Evolutionary conservation across 2,797 vertebrate genomes (phyloP).

Genomic region (Chaenodraco wilsoni): DNA sequence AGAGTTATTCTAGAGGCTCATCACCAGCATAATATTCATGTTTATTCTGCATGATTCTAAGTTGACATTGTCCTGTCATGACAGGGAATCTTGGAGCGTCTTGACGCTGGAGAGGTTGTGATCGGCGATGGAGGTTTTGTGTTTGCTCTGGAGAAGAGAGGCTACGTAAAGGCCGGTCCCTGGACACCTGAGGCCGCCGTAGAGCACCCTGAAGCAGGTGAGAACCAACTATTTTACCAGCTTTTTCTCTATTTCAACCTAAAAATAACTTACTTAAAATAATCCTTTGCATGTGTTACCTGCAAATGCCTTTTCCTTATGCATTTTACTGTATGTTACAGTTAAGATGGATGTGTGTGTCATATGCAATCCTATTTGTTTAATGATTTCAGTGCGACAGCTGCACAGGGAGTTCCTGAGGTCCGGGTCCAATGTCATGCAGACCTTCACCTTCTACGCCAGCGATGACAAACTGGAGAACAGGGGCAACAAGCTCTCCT

Average conservation of each 20-base stretch:
- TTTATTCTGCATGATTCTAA: background rate
- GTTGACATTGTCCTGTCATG: background rate
- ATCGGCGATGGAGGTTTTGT: slow-evolving; percentile 98
- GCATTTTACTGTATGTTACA: background rate
- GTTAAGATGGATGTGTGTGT: background rate
- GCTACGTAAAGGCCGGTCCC: slow-evolving; percentile 96
- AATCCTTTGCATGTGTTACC: background rate
- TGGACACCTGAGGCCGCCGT: slow-evolving; percentile 95
- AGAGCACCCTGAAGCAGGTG: slow-evolving; percentile 95
- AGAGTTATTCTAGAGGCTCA: no score
- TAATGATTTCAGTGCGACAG: slow-evolving; percentile 86
- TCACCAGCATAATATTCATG: background rate
- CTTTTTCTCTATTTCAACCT: background rate
- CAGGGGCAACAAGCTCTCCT: slow-evolving; percentile 88
- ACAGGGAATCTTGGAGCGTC: slow-evolving; percentile 93
- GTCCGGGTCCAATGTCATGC: slow-evolving; percentile 91
- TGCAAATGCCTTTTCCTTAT: background rate
- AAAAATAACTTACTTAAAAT: background rate
- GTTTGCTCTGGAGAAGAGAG: slow-evolving; percentile 95
- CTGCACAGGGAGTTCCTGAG: slow-evolving; percentile 95
- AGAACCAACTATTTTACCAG: slow-evolving; percentile 21
- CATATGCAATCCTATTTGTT: background rate
- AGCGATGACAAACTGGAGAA: slow-evolving; percentile 96
- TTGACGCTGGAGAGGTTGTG: slow-evolving; percentile 91
- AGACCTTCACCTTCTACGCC: slow-evolving; percentile 95